Evolutionary conservation across 2,113 vertebrate genomes (phyloP), one percentile per base, ranked within the genome.

Genomic region (Arenaria interpres): DNA sequence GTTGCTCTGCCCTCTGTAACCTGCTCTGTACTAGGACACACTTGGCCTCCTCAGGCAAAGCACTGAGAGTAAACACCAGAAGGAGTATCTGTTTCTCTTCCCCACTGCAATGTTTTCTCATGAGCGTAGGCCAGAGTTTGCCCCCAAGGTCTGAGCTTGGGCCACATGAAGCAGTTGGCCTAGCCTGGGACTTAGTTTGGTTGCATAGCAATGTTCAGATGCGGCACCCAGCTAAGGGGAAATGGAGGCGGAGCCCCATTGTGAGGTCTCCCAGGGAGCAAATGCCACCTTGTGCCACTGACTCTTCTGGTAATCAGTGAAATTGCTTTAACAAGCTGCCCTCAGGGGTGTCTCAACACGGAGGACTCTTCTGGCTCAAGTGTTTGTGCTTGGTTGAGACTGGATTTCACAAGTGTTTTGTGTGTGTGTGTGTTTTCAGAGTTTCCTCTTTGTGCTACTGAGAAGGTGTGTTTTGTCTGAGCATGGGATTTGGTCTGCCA

Each of bases 391-490:
- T 63, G 28, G 59, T 89, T 79, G 57, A 66, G 84, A 95, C 11
- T 69, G 56, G 63, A 72, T 96, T 88, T 97, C 85, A 45, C 87
- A 89, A 64, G 73, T 72, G 30, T 51, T 91, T 83, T 60, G 54
- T 12, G 51, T 64, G 78, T 68, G 59, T 91, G 33, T 41, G 41
- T 39, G 37, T 39, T 8, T 85, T 93, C 69, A 64, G 57, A 71
- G 48, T 60, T 92, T 81, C 39, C 54, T 89, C 64, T 88, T 78
- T 93, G 82, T 86, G n/a, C 28, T 53, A 9, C 18, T 75, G 60
- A 89, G 75, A 77, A 95, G 19, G 32, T 56, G 35, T 90, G 88
- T 91, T 97, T 94, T 90, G 88, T 92, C 95, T 96, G 96, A 92
- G 43, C 64, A 45, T 12, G 24, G 83, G 87, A 91, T 96, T 92